Evolutionary conservation across 2,113 vertebrate species (phyloP).

Genomic region (Heteronetta atricapilla): DNA sequence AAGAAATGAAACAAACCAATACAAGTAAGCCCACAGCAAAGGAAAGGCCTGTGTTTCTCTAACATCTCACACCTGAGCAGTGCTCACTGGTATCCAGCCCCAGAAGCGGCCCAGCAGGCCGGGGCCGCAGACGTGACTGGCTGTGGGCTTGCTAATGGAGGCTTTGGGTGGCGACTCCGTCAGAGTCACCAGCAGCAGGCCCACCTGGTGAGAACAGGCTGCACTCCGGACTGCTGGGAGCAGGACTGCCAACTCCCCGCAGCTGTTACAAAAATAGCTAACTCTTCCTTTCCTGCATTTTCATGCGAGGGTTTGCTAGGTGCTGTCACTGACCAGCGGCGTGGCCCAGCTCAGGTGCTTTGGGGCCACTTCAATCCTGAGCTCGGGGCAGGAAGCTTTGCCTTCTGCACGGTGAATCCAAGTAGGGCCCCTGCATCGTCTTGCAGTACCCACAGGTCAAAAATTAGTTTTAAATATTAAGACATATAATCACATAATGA

Average conservation of each 20-base stretch:
- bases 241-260: neutral
- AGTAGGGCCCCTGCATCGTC: neutral
- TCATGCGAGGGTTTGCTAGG: neutral
- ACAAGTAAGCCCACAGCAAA: neutral
- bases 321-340: neutral
- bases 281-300: neutral
- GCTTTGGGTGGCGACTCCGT: neutral
- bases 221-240: neutral
- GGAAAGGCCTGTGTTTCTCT: neutral
- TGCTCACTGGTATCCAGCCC: neutral
- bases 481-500: neutral
- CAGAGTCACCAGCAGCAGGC: neutral
- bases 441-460: neutral
- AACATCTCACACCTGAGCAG: neutral
- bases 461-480: neutral
- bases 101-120: neutral
- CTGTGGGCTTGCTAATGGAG: neutral
- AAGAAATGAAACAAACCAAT: neutral
- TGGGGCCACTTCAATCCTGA: neutral
- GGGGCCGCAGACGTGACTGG: neutral
- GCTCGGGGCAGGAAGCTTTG: neutral
- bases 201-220: neutral
- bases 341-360: neutral
- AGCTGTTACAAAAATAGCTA: neutral
- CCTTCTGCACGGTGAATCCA: neutral